Evolutionary conservation across 1,140 invertebrate genomes (phyloP).

Genomic region (Aleiodes sp.): DNA sequence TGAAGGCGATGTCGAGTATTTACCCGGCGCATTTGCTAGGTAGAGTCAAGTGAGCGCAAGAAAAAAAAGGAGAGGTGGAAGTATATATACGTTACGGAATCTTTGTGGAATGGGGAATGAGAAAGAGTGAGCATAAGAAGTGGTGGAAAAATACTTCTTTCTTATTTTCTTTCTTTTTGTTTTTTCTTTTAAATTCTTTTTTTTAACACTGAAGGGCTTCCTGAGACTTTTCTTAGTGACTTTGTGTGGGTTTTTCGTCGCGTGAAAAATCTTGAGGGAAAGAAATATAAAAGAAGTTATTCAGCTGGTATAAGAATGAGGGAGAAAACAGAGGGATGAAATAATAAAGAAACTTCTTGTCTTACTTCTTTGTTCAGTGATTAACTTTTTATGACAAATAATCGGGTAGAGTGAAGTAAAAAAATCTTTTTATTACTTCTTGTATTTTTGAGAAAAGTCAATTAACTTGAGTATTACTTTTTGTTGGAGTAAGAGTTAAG

Average conservation of each 20-base stretch:
- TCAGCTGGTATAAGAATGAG: no score
- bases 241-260: neutral
- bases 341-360: no score
- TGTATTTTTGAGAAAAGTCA: neutral
- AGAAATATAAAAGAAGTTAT: neutral
- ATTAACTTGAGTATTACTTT: neutral
- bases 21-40: slow-evolving; percentile 42
- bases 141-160: neutral
- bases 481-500: neutral
- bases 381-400: neutral
- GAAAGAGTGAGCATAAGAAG: neutral
- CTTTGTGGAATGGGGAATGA: slow-evolving; percentile 11
- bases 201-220: neutral
- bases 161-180: neutral
- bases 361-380: neutral
- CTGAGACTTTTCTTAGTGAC: neutral
- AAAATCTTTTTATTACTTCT: no score
- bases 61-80: no score
- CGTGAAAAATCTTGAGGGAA: neutral
- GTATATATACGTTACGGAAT: neutral
- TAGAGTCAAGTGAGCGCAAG: slow-evolving; percentile 23
- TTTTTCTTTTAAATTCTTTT: no score
- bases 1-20: slow-evolving; percentile 45
- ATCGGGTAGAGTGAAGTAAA: no score
- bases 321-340: no score